These are phyloP conservation scores for Melanostoma scalare DNA, from an alignment of 2,888 invertebrate species.

Conservation along the genomic window DNA sequence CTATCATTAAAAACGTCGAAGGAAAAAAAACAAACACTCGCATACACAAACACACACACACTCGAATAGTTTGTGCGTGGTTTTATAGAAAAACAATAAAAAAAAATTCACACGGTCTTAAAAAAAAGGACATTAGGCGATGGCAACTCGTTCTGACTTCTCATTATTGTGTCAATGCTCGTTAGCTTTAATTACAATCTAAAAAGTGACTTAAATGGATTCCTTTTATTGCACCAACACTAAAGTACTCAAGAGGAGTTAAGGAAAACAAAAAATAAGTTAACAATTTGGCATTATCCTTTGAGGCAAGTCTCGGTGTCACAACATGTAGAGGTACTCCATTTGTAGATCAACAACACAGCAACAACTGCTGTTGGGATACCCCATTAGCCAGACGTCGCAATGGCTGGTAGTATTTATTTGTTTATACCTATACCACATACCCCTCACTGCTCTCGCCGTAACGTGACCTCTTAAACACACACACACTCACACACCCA, in stretches of 20 bases:
- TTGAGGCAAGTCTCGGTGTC: conserved; percentile 12
- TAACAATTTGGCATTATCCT: conserved; percentile 54
- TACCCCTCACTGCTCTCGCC: background rate
- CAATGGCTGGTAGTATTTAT: conserved; percentile 71
- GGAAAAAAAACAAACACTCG: conserved; percentile 21
- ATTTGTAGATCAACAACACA: conserved; percentile 50
- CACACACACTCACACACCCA: conserved; percentile 8
- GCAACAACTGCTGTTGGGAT: conserved; percentile 45
- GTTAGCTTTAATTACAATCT: conserved; percentile 72
- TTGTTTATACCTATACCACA: conserved; percentile 41
- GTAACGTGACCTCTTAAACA: conserved; percentile 15
- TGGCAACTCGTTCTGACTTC: conserved; percentile 28
- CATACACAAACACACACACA: background rate
- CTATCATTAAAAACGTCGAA: conserved; percentile 50
- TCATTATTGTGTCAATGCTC: conserved; percentile 69
- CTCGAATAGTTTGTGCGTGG: conserved; percentile 39
- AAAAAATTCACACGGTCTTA: conserved; percentile 52
- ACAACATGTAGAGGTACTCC: background rate
- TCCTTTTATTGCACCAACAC: conserved; percentile 46
- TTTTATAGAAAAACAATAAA: conserved; percentile 55
- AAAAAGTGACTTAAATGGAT: conserved; percentile 68
- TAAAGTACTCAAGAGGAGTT: background rate
- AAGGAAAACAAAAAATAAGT: conserved; percentile 18
- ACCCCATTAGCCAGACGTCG: conserved; percentile 68
- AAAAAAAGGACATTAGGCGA: conserved; percentile 59